Percentiles rank a stretch among this genome's conserved stretches.
Conservation (phyloP, 2,797 vertebrate species). For the Anniella stebbinsi region DNA sequence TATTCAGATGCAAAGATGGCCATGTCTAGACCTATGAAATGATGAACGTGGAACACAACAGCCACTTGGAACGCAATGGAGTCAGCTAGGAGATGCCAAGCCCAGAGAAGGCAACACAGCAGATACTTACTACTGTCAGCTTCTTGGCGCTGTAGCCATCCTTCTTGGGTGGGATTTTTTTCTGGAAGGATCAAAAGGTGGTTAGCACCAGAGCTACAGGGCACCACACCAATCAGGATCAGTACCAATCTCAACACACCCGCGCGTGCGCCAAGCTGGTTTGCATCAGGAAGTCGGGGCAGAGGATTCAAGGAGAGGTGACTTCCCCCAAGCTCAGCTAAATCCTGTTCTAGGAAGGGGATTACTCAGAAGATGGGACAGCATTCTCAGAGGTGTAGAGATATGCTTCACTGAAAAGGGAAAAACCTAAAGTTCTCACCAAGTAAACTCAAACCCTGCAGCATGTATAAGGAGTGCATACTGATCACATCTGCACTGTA, state of each 20-base stretch:
- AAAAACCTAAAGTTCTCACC: background rate
- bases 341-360: background rate
- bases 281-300: conserved; percentile 36
- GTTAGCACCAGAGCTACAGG: background rate
- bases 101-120: no score
- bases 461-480: no score
- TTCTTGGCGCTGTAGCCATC: conserved; percentile 18
- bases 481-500: background rate
- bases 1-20: background rate
- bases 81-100: background rate
- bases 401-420: background rate
- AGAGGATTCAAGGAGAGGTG: background rate
- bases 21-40: background rate
- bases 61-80: background rate
- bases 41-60: background rate
- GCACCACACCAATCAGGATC: conserved; percentile 55
- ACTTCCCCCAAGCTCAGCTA: background rate
- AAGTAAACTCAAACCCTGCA: background rate
- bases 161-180: conserved; percentile 33
- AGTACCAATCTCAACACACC: conserved; percentile 44
- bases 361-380: background rate
- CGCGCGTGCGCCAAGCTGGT: background rate
- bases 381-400: no score
- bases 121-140: conserved; percentile 16
- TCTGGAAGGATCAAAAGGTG: conserved; percentile 31